These are phyloP conservation scores for Semaprochilodus insignis DNA, from an alignment of 2,797 vertebrate genomes.

Conservation along the genomic window DNA sequence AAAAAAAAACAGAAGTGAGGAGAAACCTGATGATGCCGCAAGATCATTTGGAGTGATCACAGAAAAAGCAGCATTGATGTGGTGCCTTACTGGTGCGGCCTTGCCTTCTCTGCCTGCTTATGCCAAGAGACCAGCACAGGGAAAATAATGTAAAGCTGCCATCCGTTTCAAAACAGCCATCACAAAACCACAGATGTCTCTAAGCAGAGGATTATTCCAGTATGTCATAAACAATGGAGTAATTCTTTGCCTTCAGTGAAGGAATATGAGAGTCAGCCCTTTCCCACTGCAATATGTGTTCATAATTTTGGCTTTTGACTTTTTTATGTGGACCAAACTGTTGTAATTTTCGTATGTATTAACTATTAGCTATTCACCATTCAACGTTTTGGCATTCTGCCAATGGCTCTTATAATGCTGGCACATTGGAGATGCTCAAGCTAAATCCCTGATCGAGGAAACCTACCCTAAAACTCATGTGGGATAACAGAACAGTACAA, in stretches of 20 bases:
- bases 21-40: constrained; percentile 28
- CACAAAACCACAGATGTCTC: constrained; percentile 51
- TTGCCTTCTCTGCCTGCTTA: constrained; percentile 53
- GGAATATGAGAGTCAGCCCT: constrained; percentile 2
- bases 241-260: constrained; percentile 39
- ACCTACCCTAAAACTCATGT: not conserved
- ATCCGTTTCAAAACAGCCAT: constrained; percentile 57
- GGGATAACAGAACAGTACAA: not conserved
- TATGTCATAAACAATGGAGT: constrained; percentile 64
- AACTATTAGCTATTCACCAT: not conserved
- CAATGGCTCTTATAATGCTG: not conserved
- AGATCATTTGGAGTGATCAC: constrained; percentile 14
- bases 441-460: not conserved
- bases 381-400: constrained; percentile 45
- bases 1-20: constrained; percentile 4
- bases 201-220: constrained; percentile 62
- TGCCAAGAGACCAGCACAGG: constrained; percentile 44
- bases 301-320: constrained; percentile 7
- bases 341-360: not conserved
- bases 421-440: not conserved
- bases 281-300: constrained; percentile 42
- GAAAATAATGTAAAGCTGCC: constrained; percentile 48
- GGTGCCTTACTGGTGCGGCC: constrained; percentile 39
- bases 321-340: not conserved
- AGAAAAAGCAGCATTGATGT: constrained; percentile 3